Base-by-base conservation (phyloP, 2,797 vertebrate genomes). In the Dryobates pubescens region DNA sequence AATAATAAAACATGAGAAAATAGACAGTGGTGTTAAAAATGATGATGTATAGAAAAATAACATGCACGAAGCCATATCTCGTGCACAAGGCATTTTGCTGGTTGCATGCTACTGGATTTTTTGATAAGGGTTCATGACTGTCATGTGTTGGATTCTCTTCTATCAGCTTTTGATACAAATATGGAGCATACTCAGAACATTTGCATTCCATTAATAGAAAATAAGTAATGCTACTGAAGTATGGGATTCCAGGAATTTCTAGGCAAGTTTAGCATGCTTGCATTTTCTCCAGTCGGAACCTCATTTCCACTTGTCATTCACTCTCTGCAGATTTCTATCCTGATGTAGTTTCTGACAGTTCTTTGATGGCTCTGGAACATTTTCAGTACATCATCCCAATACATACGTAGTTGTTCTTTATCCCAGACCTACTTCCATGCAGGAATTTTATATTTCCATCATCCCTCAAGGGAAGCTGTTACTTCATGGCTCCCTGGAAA, bases 1-100 rank as follows among this genome's bases (percentile, higher is more conserved):
- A 96, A 97, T 97, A 97, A 96, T 89, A 90, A 95, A 95, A 93
- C 90, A 95, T 59, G 91, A 92, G 90, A 92, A 93, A 96, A 84
- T 61, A 93, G 71, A 75, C 91, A 94, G 78, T 59, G 62, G 79
- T 81, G 90, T 92, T 94, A 64, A 86, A 85, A 91, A 65, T 88
- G 91, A 69, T 1, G 2, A 69, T 1, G 2, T 93, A 64, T 32
- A 82, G 74, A 53, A 93, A 92, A 95, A 34, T 79, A 63, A n/a
- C 18, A 32, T 1, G 1, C 27, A 65, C 65, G 86, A 87, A 94
- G 76, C 84, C 87, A 82, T 92, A 92, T 92, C 84, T 90, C 74
- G 61, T 83, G 34, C 76, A 93, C 53, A 67, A 89, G 27, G 36
- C 5, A 1, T 68, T 92, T 88, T 91, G 26, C 34, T 88, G 84